Evolutionary conservation across 2,797 vertebrate genomes (phyloP), one percentile per base, ranked within the genome.

Genomic region (Chromobotia macracanthus): DNA sequence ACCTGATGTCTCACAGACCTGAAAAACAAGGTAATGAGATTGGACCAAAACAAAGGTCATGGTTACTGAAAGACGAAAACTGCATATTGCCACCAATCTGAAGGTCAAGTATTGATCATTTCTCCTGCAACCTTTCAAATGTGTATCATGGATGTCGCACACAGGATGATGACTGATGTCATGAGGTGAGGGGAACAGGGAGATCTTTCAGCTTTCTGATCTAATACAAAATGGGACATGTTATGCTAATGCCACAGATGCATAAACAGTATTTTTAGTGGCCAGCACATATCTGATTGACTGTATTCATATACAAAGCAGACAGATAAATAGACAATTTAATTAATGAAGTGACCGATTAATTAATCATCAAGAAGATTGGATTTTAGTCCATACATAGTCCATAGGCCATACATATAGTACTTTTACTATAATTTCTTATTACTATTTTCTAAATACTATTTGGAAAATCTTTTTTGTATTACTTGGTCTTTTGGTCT

Each of bases 1-100:
- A 1, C 6, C 35, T 10, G 10, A 11, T 44, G 41, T 46, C 35
- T 12, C 9, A 46, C 53, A 58, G 41, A 50, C 56, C 28, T 46
- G 16, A 46, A 7, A 21, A 18, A 72, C 2, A 0, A 70, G 28
- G n/a, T 53, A 28, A 69, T 78, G 68, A 65, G 35, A 86, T 60
- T 76, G 67, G 87, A 83, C 82, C 31, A 11, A 28, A 61, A 31
- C 6, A 13, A 61, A 16, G 25, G 25, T 61, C 25, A 61, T 83
- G 67, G 86, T 48, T 87, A 85, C 83, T 10, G 73, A 87, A 87
- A 86, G 85, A 87, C 50, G 21, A 65, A 65, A 65, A 35, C 23
- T 88, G 84, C 88, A 90, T 87, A 88, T 86, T 90, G 87, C 88
- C 86, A 84, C 73, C 58, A 89, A 87, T 86, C 72, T 85, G 88